Base-by-base conservation (phyloP, 1,140 invertebrate species). In the Drosophila asahinai region DNA sequence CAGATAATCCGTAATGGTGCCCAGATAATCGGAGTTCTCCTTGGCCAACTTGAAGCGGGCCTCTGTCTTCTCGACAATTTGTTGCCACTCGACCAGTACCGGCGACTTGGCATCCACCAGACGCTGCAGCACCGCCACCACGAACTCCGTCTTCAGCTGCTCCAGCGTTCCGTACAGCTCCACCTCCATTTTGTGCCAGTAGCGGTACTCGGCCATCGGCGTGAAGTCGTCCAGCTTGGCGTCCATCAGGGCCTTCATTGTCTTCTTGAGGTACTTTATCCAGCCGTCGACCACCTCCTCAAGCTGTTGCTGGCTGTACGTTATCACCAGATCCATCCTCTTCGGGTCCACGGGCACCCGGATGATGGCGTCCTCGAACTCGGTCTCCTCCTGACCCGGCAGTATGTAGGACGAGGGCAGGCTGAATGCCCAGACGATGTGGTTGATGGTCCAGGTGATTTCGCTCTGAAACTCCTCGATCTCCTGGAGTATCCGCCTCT, bases 21-120 rank as follows among this genome's bases (percentile, higher is more conserved):
- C 95, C 11, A 98, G 91, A 93, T 98, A 98, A 70, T 97, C 96
- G 1, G 96, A 94, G 91, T 98, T 98, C 81, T 98, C 97, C 80
- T 96, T 96, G 1, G 97, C 96, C 82, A 97, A 94, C n/a, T 95
- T 94, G 70, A 96, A 97, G 77, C 95, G 94, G 51, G 96, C 95
- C 62, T 95, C 94, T 0, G 98, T 92, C 52, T 96, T 95, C 1
- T 94, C 89, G 68, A 94, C 82, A 43, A 94, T 94, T 58, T 93
- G 91, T 43, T 94, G 92, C 91, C 96, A 96, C 17, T 93, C 73
- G 4, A 7, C 6, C 9, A 86, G 25, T 5, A 80, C 55, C 27
- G 54, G 42, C 0, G 74, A 79, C 1, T 51, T 49, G 25, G 58
- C 52, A 8, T n/a, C 27, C 2, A 45, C 27, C n/a, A 77, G 45